Percentiles rank a stretch among this genome's conserved stretches.
Conservation (phyloP, 2,888 invertebrate genomes). For the Scelioninae gen. 1 region DNA sequence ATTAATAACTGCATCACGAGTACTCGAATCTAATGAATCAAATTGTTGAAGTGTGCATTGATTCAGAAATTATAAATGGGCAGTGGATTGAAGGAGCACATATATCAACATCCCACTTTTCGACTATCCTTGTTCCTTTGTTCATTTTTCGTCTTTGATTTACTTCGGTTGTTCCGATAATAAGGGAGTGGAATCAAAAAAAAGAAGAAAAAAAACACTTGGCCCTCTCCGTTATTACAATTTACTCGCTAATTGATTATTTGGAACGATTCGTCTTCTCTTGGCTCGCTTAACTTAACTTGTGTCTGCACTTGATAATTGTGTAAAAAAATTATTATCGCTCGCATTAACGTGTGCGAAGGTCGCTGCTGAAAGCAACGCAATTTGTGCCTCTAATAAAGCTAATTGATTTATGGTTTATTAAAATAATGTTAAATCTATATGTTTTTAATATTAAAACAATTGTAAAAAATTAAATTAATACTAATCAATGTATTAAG, state of each 20-base stretch:
- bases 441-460: too few species aligned
- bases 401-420: too few species aligned
- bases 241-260: too few species aligned
- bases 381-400: too few species aligned
- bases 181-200: slow-evolving; percentile 25
- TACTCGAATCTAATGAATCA: slow-evolving; percentile 41
- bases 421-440: too few species aligned
- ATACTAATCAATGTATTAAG: too few species aligned
- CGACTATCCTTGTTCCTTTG: slow-evolving; percentile 20
- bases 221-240: background rate
- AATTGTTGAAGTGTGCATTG: slow-evolving; percentile 21
- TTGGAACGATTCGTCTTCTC: slow-evolving; percentile 41
- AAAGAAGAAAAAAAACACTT: slow-evolving; percentile 11
- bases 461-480: too few species aligned
- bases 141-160: slow-evolving; percentile 51
- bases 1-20: slow-evolving; percentile 40
- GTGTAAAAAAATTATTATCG: slow-evolving; percentile 43
- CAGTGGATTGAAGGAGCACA: slow-evolving; percentile 33
- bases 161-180: slow-evolving; percentile 37
- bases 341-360: slow-evolving; percentile 17
- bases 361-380: slow-evolving; percentile 16
- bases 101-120: slow-evolving; percentile 51
- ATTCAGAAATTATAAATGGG: slow-evolving; percentile 47
- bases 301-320: slow-evolving; percentile 41
- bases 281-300: slow-evolving; percentile 22